phyloP scores from a whole-genome alignment of 2,113 vertebrate genomes.

The Boleophthalmus pectinirostris region DNA sequence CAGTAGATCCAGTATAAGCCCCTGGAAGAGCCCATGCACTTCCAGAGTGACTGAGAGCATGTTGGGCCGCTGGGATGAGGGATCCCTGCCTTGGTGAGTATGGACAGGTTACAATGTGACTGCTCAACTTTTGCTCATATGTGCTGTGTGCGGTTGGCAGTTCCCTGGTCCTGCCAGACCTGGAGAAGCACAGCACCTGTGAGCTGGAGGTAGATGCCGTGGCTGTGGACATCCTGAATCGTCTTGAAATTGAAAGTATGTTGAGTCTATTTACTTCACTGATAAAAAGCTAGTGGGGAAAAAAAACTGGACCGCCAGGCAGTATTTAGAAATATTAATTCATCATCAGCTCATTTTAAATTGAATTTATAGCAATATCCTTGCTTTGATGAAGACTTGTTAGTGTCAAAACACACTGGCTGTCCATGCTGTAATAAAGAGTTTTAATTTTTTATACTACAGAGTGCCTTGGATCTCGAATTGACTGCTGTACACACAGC shows the following conservation, averaged over 20 bases:
- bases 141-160: constrained; percentile 64
- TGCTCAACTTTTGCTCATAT: background rate
- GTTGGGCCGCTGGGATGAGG: constrained; percentile 84
- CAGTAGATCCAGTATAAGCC: constrained; percentile 28
- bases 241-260: constrained; percentile 93
- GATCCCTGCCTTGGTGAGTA: constrained; percentile 88
- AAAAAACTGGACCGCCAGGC: too few species aligned
- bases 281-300: too few species aligned
- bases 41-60: constrained; percentile 78
- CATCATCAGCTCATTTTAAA: too few species aligned
- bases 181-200: constrained; percentile 92
- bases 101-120: background rate
- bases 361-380: too few species aligned
- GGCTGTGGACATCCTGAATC: constrained; percentile 94
- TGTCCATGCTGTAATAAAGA: too few species aligned
- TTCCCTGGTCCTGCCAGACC: constrained; percentile 87
- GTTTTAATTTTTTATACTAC: too few species aligned
- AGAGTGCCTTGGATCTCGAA: too few species aligned
- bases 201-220: constrained; percentile 98
- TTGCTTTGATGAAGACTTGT: too few species aligned
- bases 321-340: too few species aligned
- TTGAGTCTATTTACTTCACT: background rate
- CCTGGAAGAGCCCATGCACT: constrained; percentile 63
- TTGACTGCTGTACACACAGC: too few species aligned
- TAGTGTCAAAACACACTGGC: too few species aligned